Conservation (phyloP, 2,797 vertebrate species). For the Sebastes umbrosus region DNA sequence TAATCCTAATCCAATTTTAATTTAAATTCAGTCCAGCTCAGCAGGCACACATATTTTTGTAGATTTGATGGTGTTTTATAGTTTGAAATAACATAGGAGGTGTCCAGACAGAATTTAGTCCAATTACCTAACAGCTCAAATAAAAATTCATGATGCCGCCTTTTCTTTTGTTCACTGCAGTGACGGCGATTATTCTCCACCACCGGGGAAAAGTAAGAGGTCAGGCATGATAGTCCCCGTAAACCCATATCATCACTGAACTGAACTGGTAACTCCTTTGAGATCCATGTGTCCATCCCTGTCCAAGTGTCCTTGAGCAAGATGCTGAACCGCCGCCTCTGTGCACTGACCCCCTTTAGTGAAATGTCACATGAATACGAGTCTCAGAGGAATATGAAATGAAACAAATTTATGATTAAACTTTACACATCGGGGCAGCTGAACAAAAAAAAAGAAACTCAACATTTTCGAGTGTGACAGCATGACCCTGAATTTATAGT, state of each 20-base stretch:
- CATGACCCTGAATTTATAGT: conserved; percentile 45
- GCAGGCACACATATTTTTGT: conserved; percentile 15
- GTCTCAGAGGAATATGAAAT: conserved; percentile 35
- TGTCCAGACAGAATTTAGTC: conserved; percentile 3
- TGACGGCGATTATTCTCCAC: neutral
- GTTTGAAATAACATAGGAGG: conserved; percentile 24
- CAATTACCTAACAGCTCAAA: conserved; percentile 9
- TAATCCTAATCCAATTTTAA: conserved; percentile 47
- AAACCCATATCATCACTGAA: conserved; percentile 35
- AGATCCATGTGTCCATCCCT: conserved; percentile 31
- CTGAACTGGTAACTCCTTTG: conserved; percentile 33
- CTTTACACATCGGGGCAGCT: conserved; percentile 28
- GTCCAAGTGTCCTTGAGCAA: conserved; percentile 56
- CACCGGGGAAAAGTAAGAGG: conserved; percentile 4
- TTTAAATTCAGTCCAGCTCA: conserved; percentile 32
- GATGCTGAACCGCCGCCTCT: conserved; percentile 2
- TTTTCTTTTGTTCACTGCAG: conserved; percentile 17
- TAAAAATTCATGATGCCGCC: neutral
- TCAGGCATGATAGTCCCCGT: conserved; percentile 9
- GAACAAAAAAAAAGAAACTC: neutral
- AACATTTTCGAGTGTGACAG: conserved; percentile 24
- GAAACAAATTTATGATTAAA: conserved; percentile 54
- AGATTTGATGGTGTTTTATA: conserved; percentile 32
- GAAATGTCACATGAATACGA: conserved; percentile 18
- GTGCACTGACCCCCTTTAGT: conserved; percentile 22